Base-by-base conservation (phyloP, 64 coral and sea anemone species). In the Orbicella faveolata region DNA sequence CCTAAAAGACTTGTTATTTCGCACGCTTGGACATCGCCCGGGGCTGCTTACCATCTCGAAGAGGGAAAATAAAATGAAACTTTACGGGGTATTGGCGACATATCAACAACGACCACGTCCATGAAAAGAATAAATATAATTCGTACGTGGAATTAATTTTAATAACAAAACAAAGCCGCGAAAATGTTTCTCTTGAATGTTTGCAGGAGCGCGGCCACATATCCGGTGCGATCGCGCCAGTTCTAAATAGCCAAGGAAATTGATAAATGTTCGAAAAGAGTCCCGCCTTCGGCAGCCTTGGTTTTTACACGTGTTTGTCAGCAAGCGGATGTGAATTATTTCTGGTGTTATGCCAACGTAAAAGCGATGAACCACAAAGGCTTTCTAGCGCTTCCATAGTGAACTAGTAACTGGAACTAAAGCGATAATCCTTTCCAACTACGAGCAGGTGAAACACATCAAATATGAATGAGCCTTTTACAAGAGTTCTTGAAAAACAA, bases 381-480 rank as follows among this genome's bases (percentile, higher is more conserved):
- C 37, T 73, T 85, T 51, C 63, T 18, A 3, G 18, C 61, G 36
- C 65, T 72, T 52, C n/a, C 82, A 85, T 85, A 34, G 82, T 73
- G 39, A 85, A 52, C 39, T 85, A 85, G 82, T 34, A 52, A 25
- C 82, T 73, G 82, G 65, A 85, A 85, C 65, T 48, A 52, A 72
- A 66, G 65, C 64, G 82, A 70, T 85, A 85, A 85, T 85, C 82
- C 82, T 63, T 73, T 17, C 30, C 35, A 39, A 85, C 63, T 41
- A 16, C 37, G 36, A 51, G 39, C 82, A 85, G 82, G 82, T 85
- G 82, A 85, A 78, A 70, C 67, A 85, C 63, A 85, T 85, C 41
- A 85, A 85, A 72, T 48, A 73, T 85, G 36, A 54, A 85, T 85
- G 65, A 85, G 11, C 65, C 36, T 72, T 85, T 85, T 16, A 85